Conservation (phyloP, 2,888 invertebrate genomes). For the Isotomurus palustris region DNA sequence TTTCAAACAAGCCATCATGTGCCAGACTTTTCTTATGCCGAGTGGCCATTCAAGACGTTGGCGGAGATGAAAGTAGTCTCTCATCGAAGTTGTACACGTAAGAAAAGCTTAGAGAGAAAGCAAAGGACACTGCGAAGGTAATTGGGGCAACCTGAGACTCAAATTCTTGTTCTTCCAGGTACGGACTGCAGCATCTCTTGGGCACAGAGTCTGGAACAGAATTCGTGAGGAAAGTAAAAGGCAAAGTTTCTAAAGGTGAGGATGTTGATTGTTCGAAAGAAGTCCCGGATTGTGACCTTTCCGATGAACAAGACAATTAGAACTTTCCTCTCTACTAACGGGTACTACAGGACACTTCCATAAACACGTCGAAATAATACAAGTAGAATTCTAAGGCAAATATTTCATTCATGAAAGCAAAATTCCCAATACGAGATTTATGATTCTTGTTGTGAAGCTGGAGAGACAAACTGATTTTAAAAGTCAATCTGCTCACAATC, state of each 20-base stretch:
- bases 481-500: too few species aligned
- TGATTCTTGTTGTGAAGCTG: too few species aligned
- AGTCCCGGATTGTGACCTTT: conserved; percentile 29
- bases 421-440: too few species aligned
- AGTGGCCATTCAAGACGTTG: conserved; percentile 38
- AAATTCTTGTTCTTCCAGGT: conserved; percentile 20
- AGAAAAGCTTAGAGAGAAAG: too few species aligned
- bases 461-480: too few species aligned
- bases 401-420: too few species aligned
- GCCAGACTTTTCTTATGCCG: conserved; percentile 43
- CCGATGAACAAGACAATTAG: conserved; percentile 5
- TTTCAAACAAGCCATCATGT: conserved; percentile 40
- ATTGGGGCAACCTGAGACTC: conserved; percentile 5
- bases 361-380: too few species aligned
- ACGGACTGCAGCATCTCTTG: conserved; percentile 41
- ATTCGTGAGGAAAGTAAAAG: conserved; percentile 40
- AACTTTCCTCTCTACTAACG: too few species aligned
- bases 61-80: conserved; percentile 28
- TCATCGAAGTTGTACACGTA: conserved; percentile 43
- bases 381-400: too few species aligned
- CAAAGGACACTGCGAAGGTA: too few species aligned
- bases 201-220: conserved; percentile 31
- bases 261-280: conserved; percentile 43
- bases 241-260: conserved; percentile 37
- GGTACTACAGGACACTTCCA: too few species aligned